These are phyloP conservation scores for Pampusana beccarii DNA, from an alignment of 2,113 vertebrate species.

Conservation along the genomic window DNA sequence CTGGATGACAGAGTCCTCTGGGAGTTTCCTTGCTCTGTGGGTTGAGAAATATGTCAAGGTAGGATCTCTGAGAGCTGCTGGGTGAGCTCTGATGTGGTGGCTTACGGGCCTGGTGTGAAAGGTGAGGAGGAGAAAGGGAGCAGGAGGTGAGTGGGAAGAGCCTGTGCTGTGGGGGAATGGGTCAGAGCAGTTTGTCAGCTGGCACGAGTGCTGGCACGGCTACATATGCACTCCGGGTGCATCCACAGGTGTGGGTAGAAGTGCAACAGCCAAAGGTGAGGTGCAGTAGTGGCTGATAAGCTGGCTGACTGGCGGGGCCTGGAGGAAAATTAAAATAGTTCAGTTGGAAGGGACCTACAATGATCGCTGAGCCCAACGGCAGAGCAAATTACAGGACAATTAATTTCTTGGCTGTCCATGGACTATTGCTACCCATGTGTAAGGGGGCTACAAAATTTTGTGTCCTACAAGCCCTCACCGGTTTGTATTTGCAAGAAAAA, in stretches of 20 bases:
- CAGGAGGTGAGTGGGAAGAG: neutral
- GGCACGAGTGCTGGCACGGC: neutral
- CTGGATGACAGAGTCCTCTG: neutral
- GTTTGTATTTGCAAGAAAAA: neutral
- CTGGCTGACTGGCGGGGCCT: fast-evolving
- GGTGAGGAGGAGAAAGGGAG: neutral
- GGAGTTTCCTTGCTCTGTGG: neutral
- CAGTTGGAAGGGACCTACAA: neutral
- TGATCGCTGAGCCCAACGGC: neutral
- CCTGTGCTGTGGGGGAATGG: neutral
- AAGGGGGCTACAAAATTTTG: neutral
- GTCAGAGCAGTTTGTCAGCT: neutral
- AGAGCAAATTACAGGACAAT: neutral
- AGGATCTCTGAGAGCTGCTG: neutral
- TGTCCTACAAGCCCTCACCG: neutral
- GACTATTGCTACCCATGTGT: neutral
- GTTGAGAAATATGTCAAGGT: fast-evolving
- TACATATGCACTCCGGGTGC: neutral
- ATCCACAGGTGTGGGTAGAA: neutral
- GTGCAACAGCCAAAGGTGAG: neutral
- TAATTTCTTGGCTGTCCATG: neutral
- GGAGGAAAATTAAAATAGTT: neutral
- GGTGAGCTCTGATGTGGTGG: neutral
- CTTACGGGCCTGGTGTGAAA: neutral
- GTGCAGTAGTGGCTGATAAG: neutral